phyloP scores from a whole-genome alignment of 2,113 vertebrate genomes.

The Eclectus roratus region DNA sequence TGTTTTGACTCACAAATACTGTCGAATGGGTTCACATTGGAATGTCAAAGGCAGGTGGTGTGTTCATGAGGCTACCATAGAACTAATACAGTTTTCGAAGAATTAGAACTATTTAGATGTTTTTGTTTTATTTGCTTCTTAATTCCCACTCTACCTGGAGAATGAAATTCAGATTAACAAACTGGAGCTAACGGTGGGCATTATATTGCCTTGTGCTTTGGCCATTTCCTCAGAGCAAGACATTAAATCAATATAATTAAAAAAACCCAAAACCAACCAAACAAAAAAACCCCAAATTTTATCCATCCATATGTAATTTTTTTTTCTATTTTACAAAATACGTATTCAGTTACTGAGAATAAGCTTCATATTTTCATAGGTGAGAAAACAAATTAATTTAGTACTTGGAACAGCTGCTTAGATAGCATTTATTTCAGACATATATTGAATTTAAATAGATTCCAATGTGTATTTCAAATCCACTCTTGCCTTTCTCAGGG shows the following conservation, averaged over 20 bases:
- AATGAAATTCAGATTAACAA: not conserved
- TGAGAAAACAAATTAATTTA: not conserved
- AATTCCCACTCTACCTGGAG: not conserved
- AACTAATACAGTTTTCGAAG: not conserved
- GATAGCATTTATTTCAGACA: not conserved
- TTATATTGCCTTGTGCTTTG: not conserved
- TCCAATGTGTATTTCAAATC: not conserved
- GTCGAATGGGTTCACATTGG: not conserved
- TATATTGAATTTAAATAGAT: not conserved
- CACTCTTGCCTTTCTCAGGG: not conserved
- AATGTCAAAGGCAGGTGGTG: not conserved
- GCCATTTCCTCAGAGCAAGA: not conserved
- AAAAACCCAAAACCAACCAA: not conserved
- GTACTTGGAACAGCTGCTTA: not conserved
- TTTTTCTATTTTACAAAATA: not conserved
- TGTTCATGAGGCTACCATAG: not conserved
- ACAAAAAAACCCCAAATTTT: not conserved
- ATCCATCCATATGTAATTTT: not conserved
- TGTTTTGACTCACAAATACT: not conserved
- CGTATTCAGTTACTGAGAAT: not conserved
- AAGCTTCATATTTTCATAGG: not conserved
- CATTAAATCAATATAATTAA: not conserved
- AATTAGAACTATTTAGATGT: not conserved
- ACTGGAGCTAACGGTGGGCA: not conserved
- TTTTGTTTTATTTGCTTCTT: not conserved